These are phyloP conservation scores for Periplaneta americana DNA, from an alignment of 1,140 invertebrate genomes.

Conservation along the genomic window DNA sequence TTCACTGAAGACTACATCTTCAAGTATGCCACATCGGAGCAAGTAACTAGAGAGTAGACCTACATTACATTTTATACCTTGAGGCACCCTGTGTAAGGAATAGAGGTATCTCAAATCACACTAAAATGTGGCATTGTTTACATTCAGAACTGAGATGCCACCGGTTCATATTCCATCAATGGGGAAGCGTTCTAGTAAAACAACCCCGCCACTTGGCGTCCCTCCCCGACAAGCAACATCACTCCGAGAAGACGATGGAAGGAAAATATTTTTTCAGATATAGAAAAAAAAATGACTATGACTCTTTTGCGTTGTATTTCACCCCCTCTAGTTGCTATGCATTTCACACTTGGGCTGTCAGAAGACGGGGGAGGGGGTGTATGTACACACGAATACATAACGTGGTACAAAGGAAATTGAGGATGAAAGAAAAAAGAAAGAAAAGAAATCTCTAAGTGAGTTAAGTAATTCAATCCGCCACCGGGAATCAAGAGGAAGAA, in stretches of 20 bases:
- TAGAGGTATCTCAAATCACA: not conserved
- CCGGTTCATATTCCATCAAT: not conserved
- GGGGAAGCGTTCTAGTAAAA: not conserved
- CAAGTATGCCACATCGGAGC: too few relatives aligned
- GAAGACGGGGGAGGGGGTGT: not conserved
- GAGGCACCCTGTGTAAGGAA: too few relatives aligned
- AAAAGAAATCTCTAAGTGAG: not conserved
- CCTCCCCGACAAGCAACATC: not conserved
- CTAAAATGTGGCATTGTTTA: not conserved
- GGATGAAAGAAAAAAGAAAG: not conserved
- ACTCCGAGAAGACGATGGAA: slow-evolving; percentile 1
- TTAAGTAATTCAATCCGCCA: not conserved
- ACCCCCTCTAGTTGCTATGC: not conserved
- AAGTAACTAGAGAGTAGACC: too few relatives aligned
- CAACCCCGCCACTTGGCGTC: not conserved
- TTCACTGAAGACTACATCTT: too few relatives aligned
- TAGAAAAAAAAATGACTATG: not conserved
- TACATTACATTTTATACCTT: too few relatives aligned
- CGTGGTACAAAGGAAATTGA: not conserved
- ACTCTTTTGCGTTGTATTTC: not conserved
- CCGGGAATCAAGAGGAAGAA: not conserved
- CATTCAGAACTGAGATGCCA: not conserved
- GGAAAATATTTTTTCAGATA: slow-evolving; percentile 7
- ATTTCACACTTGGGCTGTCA: slow-evolving; percentile 6
- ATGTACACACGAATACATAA: not conserved